Base-by-base conservation (phyloP, 2,797 vertebrate species). In the Cygnus olor region DNA sequence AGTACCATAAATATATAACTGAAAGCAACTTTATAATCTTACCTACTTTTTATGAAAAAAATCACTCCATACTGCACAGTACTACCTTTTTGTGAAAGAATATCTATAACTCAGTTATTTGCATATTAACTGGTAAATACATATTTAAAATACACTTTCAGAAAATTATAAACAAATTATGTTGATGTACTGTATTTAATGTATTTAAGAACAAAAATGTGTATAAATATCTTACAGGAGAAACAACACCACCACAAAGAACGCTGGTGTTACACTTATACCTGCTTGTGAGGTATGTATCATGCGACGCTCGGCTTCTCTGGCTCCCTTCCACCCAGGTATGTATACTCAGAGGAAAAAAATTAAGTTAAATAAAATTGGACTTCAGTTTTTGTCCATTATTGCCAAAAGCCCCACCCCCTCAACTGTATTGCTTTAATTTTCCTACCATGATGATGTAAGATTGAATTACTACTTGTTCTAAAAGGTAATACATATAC, bases 1-100 rank as follows among this genome's bases (percentile, higher is more conserved):
- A 98, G 98, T 98, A 98, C 98, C 98, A 98, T 98, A 98, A 98
- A 98, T 98, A 98, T 88, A 96, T 93, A 97, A 97, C 73, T 95
- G 93, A 97, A 98, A 98, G 97, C 97, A 98, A 97, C 87, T 97
- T 97, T 98, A 98, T 97, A 98, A 94, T 97, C 96, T 97, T 97
- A 97, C 68, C 97, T 97, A 97, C 74, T 97, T 96, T 93, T 95
- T 94, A 95, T 68, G 89, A 93, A 72, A 85, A 89, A 96, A 94
- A 92, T 95, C 90, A 97, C 96, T 94, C 91, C 0, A 71, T 97
- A 97, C 95, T 97, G 95, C 94, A 97, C 95, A 94, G 95, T 93
- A 97, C 97, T 97, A 96, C 80, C 85, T 96, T 96, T 92, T 87
- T 38, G 96, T 97, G 96, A 97, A 97, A 95, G 95, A 97, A 97